These are phyloP conservation scores for Clarias platycephalus DNA, from an alignment of 2,797 vertebrate species.

Conservation along the genomic window DNA sequence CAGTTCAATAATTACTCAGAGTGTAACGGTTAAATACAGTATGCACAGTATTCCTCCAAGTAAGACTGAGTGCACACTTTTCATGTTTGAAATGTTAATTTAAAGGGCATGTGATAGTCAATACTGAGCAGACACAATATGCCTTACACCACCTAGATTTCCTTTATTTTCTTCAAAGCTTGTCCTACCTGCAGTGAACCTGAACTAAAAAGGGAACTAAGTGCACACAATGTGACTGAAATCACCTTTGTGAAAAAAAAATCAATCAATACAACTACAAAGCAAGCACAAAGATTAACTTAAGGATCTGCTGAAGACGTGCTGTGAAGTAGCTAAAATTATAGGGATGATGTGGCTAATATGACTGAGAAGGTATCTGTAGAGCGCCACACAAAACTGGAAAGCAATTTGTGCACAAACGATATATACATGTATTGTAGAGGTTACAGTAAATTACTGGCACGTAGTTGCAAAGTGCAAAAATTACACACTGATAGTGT, in stretches of 20 bases:
- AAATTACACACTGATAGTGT: not conserved
- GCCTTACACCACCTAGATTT: not conserved
- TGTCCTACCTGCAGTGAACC: not conserved
- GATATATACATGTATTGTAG: not conserved
- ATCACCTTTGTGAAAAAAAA: not conserved
- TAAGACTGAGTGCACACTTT: not conserved
- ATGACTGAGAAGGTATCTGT: not conserved
- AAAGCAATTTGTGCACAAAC: too few relatives aligned
- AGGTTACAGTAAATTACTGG: not conserved
- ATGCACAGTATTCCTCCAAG: not conserved
- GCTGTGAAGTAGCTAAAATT: not conserved
- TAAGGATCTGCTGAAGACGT: not conserved
- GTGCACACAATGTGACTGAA: not conserved
- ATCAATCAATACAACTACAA: not conserved
- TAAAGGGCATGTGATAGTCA: not conserved
- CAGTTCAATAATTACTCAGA: conserved; percentile 1
- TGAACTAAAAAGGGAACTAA: not conserved
- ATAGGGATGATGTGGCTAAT: not conserved
- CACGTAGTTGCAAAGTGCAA: not conserved
- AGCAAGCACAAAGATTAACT: not conserved
- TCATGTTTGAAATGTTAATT: not conserved
- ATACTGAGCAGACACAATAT: not conserved
- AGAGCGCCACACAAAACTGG: not conserved
- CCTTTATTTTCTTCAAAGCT: not conserved
- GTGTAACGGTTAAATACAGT: not conserved